phyloP scores from a whole-genome alignment of 1,140 invertebrate genomes.

The Drosophila lowei region DNA sequence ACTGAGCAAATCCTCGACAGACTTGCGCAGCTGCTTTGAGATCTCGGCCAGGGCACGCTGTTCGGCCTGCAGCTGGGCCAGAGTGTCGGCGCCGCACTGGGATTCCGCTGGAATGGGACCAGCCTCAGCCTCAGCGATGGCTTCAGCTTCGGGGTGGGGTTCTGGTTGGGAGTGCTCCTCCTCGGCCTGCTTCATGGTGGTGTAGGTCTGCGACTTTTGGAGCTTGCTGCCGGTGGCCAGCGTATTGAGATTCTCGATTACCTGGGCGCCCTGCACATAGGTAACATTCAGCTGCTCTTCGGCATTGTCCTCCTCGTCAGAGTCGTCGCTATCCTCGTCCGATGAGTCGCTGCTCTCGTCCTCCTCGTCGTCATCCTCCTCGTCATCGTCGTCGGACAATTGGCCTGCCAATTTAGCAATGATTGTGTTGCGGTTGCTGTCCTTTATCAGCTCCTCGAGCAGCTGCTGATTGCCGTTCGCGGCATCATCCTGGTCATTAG shows the following conservation, averaged over 20 bases:
- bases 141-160: neutral
- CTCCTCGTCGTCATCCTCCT: constrained; percentile 66
- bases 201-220: constrained; percentile 80
- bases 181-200: constrained; percentile 65
- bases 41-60: constrained; percentile 78
- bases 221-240: constrained; percentile 52
- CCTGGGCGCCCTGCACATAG: constrained; percentile 76
- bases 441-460: constrained; percentile 72
- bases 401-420: constrained; percentile 65
- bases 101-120: neutral
- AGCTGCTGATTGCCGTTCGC: constrained; percentile 76
- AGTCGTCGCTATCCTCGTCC: constrained; percentile 70
- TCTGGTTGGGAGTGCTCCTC: constrained; percentile 1
- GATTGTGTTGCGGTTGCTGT: constrained; percentile 78
- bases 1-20: constrained; percentile 73
- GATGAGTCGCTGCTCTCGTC: constrained; percentile 71
- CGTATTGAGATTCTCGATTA: constrained; percentile 81
- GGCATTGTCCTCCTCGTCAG: constrained; percentile 71
- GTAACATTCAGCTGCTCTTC: constrained; percentile 58
- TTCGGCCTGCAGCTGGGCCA: constrained; percentile 76
- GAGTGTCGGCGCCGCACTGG: constrained; percentile 38
- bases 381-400: constrained; percentile 64
- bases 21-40: constrained; percentile 80
- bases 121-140: too few species aligned
- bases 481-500: constrained; percentile 52